phyloP scores from a whole-genome alignment of 1,140 invertebrate genomes.

The Formica selysi region DNA sequence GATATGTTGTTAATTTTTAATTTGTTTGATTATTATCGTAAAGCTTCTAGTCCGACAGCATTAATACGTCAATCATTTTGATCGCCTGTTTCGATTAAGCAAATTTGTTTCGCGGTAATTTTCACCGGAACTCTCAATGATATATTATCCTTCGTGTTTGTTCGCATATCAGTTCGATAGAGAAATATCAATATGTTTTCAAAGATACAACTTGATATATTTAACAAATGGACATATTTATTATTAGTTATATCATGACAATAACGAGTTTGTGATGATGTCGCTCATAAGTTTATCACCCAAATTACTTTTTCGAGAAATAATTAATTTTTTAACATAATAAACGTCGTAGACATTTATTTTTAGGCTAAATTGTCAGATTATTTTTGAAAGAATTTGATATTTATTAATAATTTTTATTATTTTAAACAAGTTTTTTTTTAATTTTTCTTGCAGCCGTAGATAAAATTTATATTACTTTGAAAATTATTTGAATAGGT shows the following conservation, averaged over 20 bases:
- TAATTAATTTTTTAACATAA: background rate
- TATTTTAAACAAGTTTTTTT: background rate
- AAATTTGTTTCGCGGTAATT: conserved; percentile 40
- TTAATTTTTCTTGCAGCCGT: too few species aligned
- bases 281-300: background rate
- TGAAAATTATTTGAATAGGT: background rate
- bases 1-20: background rate
- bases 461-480: background rate
- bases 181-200: conserved; percentile 4
- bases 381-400: background rate
- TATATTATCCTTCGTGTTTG: background rate
- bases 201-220: background rate
- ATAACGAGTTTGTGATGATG: background rate
- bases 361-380: background rate
- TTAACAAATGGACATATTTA: background rate
- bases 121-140: background rate
- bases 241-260: conserved; percentile 1
- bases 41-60: background rate
- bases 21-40: background rate
- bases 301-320: background rate
- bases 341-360: background rate
- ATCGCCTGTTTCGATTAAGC: conserved; percentile 2
- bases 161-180: background rate
- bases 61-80: conserved; percentile 6
- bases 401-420: conserved; percentile 4